Evolutionary conservation across 2,113 vertebrate genomes (phyloP), one percentile per base, ranked within the genome.

Genomic region (Scophthalmus maximus): DNA sequence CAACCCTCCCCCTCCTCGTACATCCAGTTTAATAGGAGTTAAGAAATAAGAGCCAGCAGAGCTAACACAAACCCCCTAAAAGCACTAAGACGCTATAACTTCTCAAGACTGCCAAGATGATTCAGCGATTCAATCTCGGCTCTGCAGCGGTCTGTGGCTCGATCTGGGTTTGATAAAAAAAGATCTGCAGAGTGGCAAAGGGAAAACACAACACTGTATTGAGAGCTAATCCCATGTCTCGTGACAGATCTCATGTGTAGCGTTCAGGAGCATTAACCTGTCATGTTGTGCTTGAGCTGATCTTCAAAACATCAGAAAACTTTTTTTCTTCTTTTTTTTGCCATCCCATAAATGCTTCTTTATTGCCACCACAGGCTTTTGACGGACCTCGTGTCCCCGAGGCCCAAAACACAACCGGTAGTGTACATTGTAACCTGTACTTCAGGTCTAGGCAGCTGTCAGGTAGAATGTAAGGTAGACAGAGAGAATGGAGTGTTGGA

Each of bases 381-480:
- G 62, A 73, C 66, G 17, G 58, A 66, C 67, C 40, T 6, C 11
- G 12, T 52, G 12, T 73, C 62, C 40, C n/a, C 1, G 12, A 73
- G 55, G 32, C 50, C 20, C n/a, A 15, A 65, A 64, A 60, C 60
- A 51, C 32, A 56, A 36, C 4, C 34, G 57, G 27, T 57, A 42
- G 79, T 73, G 66, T 66, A 27, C 72, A 57, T 34, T 69, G 15
- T 52, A 89, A 91, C 89, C 73, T 71, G 89, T 73, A 66, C 56
- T 76, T 88, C 91, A 85, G 77, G 89, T 87, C 40, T 15, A 50
- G 36, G 52, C 65, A 67, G 75, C 70, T 86, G 70, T 76, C 73
- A 67, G n/a, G n/a, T n/a, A 40, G 34, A 10, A 3, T 34, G 67
- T 64, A 51, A 63, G 36, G 20, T 27, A 65, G 26, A 75, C 38